These are phyloP conservation scores for Ivindomyrus marchei DNA, from an alignment of 2,113 vertebrate genomes.

Conservation along the genomic window DNA sequence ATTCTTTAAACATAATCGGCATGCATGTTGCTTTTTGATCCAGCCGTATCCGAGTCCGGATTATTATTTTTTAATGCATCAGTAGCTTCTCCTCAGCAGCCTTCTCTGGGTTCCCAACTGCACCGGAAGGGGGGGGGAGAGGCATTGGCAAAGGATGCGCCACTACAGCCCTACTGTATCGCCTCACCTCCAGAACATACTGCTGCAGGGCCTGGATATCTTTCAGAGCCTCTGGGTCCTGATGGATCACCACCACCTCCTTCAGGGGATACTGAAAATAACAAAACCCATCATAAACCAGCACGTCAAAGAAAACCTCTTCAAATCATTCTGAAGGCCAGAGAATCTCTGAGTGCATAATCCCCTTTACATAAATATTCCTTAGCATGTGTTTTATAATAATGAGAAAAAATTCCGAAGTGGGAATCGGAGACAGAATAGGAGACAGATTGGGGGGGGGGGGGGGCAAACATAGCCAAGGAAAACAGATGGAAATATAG, in stretches of 20 bases:
- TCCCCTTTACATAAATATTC: background rate
- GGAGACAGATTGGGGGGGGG: background rate
- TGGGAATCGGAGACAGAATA: background rate
- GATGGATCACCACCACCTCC: conserved; percentile 92
- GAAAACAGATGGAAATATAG: background rate
- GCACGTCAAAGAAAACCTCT: background rate
- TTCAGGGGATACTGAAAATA: conserved; percentile 83
- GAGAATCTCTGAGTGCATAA: background rate
- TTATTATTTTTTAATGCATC: background rate
- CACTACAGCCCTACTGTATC: background rate
- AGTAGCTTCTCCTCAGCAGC: background rate
- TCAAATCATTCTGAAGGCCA: background rate
- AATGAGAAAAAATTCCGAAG: background rate
- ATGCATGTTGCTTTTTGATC: background rate
- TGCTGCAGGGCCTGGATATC: conserved; percentile 84
- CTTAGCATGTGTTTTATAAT: background rate
- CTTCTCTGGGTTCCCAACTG: background rate
- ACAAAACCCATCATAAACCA: conserved; percentile 4
- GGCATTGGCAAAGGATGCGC: background rate
- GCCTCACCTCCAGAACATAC: conserved; percentile 88
- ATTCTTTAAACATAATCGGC: background rate
- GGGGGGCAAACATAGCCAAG: background rate
- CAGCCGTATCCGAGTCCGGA: background rate
- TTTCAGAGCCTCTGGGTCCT: conserved; percentile 79
- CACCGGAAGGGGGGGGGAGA: background rate